These are phyloP conservation scores for Platyscapa corneri DNA, from an alignment of 1,140 invertebrate genomes.

Conservation along the genomic window DNA sequence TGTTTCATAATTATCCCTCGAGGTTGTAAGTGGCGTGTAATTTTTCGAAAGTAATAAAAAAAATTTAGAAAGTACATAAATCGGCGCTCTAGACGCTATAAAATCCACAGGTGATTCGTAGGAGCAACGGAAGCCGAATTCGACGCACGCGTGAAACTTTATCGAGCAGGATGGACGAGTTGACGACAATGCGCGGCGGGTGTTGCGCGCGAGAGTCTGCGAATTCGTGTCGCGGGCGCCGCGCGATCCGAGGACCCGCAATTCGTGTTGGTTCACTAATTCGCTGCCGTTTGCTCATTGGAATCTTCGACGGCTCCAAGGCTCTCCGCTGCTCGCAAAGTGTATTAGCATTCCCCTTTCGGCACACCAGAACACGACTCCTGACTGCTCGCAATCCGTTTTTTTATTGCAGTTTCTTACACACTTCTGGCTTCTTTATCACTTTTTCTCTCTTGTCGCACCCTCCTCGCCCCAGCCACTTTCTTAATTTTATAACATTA, in stretches of 20 bases:
- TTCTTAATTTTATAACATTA: constrained; percentile 35
- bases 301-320: constrained; percentile 29
- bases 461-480: background rate
- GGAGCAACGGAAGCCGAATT: background rate
- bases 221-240: too few species aligned
- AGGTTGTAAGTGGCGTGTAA: background rate
- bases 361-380: background rate
- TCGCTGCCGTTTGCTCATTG: background rate
- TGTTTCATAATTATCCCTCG: background rate
- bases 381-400: background rate
- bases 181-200: background rate
- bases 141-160: background rate
- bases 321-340: constrained; percentile 24
- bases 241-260: background rate
- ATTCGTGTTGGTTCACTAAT: background rate
- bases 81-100: background rate
- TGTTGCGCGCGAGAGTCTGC: too few species aligned
- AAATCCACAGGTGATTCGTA: background rate
- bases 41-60: constrained; percentile 11
- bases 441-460: background rate
- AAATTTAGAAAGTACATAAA: constrained; percentile 23
- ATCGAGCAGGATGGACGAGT: constrained; percentile 9
- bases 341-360: constrained; percentile 31
- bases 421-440: background rate
- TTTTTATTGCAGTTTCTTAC: constrained; percentile 21